phyloP scores from a whole-genome alignment of 2,113 vertebrate genomes.

The Colius striatus region DNA sequence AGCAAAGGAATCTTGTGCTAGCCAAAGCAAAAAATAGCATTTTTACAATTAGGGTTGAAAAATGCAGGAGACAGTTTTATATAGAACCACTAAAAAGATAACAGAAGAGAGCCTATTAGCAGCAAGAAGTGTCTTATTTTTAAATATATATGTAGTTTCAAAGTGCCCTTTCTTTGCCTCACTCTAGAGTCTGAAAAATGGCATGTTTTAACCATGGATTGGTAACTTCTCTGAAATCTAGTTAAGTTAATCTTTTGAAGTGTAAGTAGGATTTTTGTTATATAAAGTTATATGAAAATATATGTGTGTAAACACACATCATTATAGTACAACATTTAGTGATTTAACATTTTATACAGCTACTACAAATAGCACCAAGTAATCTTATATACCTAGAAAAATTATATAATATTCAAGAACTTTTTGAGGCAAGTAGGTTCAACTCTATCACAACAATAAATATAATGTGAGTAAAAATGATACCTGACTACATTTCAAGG shows the following conservation, averaged over 20 bases:
- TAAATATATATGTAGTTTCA: neutral
- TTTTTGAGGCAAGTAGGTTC: neutral
- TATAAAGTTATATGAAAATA: neutral
- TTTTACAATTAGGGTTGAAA: neutral
- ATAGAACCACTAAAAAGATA: neutral
- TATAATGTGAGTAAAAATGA: neutral
- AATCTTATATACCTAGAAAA: neutral
- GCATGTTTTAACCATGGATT: neutral
- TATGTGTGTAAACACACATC: neutral
- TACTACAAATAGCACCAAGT: neutral
- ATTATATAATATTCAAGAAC: neutral
- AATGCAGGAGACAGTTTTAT: neutral
- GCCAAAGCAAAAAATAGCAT: neutral
- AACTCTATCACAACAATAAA: neutral
- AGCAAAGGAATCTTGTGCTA: neutral
- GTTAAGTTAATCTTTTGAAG: neutral
- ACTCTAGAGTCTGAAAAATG: neutral
- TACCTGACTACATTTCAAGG: neutral
- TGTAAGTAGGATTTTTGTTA: neutral
- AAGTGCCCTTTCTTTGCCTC: neutral
- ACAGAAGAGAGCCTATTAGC: neutral
- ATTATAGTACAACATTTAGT: neutral
- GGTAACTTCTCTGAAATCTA: neutral
- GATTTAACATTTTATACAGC: neutral
- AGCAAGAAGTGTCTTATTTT: neutral